phyloP scores from a whole-genome alignment of 2,888 invertebrate genomes.

The Trichacis sp. region DNA sequence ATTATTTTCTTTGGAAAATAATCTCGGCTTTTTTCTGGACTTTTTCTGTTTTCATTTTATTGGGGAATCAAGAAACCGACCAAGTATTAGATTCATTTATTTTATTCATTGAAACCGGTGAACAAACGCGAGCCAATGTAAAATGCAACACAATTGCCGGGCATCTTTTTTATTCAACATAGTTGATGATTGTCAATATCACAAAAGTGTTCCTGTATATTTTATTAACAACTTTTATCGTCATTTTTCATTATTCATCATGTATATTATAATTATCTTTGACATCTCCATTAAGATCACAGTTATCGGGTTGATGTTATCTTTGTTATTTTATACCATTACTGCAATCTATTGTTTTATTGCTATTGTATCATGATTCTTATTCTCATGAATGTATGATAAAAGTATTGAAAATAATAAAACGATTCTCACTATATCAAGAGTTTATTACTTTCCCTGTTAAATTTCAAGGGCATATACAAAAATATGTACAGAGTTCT shows the following conservation, averaged over 20 bases:
- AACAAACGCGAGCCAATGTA: slow-evolving; percentile 20
- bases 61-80: slow-evolving; percentile 19
- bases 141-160: slow-evolving; percentile 45
- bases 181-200: slow-evolving; percentile 60
- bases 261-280: slow-evolving; percentile 39
- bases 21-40: no score
- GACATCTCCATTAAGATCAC: slow-evolving; percentile 26
- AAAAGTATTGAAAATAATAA: slow-evolving; percentile 66
- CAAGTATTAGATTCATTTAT: slow-evolving; percentile 12
- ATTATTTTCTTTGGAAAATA: no score
- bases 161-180: slow-evolving; percentile 50
- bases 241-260: slow-evolving; percentile 30
- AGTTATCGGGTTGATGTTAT: slow-evolving; percentile 37
- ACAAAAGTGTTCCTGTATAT: slow-evolving; percentile 68
- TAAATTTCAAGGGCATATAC: no score
- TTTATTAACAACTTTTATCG: slow-evolving; percentile 59
- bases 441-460: slow-evolving; percentile 6
- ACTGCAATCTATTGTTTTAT: slow-evolving; percentile 23
- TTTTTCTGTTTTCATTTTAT: slow-evolving; percentile 49
- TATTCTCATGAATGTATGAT: slow-evolving; percentile 63
- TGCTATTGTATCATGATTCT: slow-evolving; percentile 44
- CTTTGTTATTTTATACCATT: slow-evolving; percentile 42
- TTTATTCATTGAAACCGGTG: slow-evolving; percentile 4
- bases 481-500: no score
- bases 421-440: slow-evolving; percentile 66